phyloP scores from a whole-genome alignment of 1,140 invertebrate species.

The Listronotus bonariensis region DNA sequence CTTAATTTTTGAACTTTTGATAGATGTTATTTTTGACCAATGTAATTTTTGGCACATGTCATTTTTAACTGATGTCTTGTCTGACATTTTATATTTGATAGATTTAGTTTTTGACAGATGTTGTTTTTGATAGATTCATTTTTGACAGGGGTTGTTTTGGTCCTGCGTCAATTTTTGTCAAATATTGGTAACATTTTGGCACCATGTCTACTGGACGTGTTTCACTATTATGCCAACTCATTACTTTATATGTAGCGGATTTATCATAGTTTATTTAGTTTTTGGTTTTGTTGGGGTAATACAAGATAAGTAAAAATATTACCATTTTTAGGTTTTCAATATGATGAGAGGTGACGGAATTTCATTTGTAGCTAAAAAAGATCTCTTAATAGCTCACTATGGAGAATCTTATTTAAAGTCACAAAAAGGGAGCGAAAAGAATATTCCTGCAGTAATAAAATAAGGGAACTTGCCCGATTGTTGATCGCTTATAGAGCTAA shows the following conservation, averaged over 20 bases:
- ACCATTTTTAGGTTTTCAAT: constrained; percentile 18
- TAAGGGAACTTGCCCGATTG: constrained; percentile 39
- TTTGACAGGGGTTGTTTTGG: no score
- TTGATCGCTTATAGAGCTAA: constrained; percentile 27
- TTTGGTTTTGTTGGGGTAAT: neutral
- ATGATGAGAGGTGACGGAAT: constrained; percentile 37
- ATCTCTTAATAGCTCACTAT: constrained; percentile 34
- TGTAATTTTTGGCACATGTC: no score
- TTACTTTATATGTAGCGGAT: no score
- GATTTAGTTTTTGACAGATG: no score
- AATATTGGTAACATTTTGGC: no score
- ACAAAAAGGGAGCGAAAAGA: constrained; percentile 28
- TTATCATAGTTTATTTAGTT: neutral
- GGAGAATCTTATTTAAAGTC: constrained; percentile 39
- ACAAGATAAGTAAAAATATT: neutral
- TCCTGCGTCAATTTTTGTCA: no score
- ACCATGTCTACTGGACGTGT: no score
- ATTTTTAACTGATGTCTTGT: no score
- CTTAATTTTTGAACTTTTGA: constrained; percentile 1
- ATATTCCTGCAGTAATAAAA: constrained; percentile 34
- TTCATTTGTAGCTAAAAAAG: constrained; percentile 36
- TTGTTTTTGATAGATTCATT: no score
- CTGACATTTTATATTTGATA: no score
- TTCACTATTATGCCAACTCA: no score
- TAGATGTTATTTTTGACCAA: neutral